Conservation (phyloP, 2,113 vertebrate genomes). For the Fregetta grallaria region DNA sequence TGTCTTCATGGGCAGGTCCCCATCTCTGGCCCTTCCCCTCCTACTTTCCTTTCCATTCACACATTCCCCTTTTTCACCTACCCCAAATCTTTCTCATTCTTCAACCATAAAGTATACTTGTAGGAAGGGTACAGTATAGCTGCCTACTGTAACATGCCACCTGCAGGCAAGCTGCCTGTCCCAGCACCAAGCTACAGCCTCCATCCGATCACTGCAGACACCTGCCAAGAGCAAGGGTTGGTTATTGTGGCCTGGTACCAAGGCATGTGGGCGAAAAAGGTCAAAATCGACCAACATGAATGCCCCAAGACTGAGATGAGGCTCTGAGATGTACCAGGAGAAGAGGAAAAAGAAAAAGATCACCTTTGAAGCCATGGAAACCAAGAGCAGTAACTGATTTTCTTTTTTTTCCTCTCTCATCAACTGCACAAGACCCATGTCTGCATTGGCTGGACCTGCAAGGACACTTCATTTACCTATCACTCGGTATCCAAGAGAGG, state of each 20-base stretch:
- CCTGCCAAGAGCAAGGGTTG: background rate
- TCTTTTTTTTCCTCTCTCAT: background rate
- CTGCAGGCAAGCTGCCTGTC: background rate
- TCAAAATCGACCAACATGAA: background rate
- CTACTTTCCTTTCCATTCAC: background rate
- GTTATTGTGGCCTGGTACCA: accelerated
- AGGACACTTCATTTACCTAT: background rate
- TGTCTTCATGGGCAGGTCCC: accelerated
- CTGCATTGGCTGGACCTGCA: background rate
- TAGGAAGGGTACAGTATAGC: background rate
- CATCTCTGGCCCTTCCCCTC: background rate
- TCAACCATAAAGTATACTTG: background rate
- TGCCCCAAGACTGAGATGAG: background rate
- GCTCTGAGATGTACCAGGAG: background rate
- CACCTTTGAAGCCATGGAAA: background rate
- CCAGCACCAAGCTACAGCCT: accelerated
- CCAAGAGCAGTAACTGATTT: background rate
- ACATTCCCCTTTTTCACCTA: background rate
- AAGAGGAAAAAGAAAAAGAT: background rate
- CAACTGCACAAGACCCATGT: accelerated
- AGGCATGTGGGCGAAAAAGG: background rate
- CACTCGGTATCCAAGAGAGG: background rate
- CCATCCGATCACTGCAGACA: background rate
- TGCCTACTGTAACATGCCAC: background rate
- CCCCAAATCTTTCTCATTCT: background rate